Evolutionary conservation across 2,888 invertebrate genomes (phyloP), one percentile per base, ranked within the genome.

Genomic region (Hoplodrina ambigua): DNA sequence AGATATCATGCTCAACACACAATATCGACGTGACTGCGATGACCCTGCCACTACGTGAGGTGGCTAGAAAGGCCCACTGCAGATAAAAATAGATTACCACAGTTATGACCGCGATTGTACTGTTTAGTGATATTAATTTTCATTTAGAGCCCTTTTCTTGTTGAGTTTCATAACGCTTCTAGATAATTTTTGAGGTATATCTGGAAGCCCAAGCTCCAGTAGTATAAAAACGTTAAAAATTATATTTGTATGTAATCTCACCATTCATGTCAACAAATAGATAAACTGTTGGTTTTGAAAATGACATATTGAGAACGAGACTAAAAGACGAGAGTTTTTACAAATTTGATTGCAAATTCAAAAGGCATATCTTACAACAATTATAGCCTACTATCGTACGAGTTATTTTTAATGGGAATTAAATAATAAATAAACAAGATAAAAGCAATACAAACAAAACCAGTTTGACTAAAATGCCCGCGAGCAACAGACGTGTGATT

Each of bases 401-500:
- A 49, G 13, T 50, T 19, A 50, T 55, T 30, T n/a, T 19, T 15
- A 56, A 63, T 30, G 53, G 1, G 41, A n/a, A 56, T 74, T 69
- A 69, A 63, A 79, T 73, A 81, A 85, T 79, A 74, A 69, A 79
- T 85, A 75, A 75, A 69, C 70, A 72, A 69, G 54, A 19, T 54
- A 69, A 66, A 55, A 64, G 60, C 41, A 58, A 60, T 75, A 67
- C 67, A 63, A 70, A 84, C 82, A 84, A 89, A 91, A 91, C 89
- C 88, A 94, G 93, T 94, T 91, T 88, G 85, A 88, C 90, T 93
- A 91, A 94, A 89, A 92, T 66, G 54, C 56, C 71, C 75, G 73
- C 67, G 33, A 84, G 57, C 65, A 33, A 59, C 66, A 67, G 72
- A 59, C 71, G 57, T 57, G 66, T 70, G 62, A 62, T 67, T 20